Conservation (phyloP, 1,140 invertebrate species). For the Ectropis grisescens region DNA sequence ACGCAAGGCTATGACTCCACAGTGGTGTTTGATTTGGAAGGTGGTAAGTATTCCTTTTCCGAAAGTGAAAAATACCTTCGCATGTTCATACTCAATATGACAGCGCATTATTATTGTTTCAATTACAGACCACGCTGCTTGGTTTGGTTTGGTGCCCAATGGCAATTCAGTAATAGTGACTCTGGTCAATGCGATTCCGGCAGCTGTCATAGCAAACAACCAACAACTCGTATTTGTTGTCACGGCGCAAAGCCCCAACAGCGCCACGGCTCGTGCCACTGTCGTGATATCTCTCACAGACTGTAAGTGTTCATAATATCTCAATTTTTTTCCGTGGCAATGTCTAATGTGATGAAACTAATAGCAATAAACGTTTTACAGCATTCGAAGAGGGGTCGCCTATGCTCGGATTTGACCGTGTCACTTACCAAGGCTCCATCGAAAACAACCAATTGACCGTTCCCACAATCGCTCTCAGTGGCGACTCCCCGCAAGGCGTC, state of each 20-base stretch:
- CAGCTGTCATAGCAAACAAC: slow-evolving; percentile 18
- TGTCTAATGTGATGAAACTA: slow-evolving; percentile 24
- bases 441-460: slow-evolving; percentile 9
- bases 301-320: slow-evolving; percentile 9
- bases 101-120: no score
- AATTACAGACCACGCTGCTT: no score
- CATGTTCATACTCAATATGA: slow-evolving; percentile 8
- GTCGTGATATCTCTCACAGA: slow-evolving; percentile 7
- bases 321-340: slow-evolving; percentile 18
- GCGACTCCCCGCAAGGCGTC: slow-evolving; percentile 15
- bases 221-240: slow-evolving; percentile 20
- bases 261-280: slow-evolving; percentile 3
- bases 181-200: slow-evolving; percentile 11
- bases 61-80: slow-evolving; percentile 8
- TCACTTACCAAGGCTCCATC: slow-evolving; percentile 19
- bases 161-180: slow-evolving; percentile 3
- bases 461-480: slow-evolving; percentile 12
- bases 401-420: slow-evolving; percentile 9
- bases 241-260: slow-evolving; percentile 19
- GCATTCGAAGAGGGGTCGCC: slow-evolving; percentile 2
- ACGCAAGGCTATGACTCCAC: slow-evolving; percentile 24
- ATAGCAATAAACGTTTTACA: no score
- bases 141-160: no score
- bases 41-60: slow-evolving; percentile 21
- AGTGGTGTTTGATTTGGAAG: slow-evolving; percentile 27